phyloP scores from a whole-genome alignment of 2,888 invertebrate genomes.

The Papilio protenor region DNA sequence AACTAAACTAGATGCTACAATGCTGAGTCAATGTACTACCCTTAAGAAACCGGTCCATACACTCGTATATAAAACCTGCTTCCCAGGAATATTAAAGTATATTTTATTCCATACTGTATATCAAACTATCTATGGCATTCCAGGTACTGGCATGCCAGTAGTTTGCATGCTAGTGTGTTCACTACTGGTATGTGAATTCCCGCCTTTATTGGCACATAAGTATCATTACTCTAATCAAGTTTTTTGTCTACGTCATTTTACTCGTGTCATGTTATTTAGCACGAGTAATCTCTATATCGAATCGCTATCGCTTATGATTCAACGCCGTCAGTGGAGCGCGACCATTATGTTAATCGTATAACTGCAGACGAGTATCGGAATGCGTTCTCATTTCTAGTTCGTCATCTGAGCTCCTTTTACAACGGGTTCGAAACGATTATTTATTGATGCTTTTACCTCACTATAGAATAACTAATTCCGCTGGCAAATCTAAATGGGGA shows the following conservation, averaged over 20 bases:
- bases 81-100: background rate
- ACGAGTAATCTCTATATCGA: background rate
- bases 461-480: background rate
- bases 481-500: background rate
- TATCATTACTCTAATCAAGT: no score
- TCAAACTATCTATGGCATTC: background rate
- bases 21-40: background rate
- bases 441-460: conserved; percentile 10
- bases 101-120: background rate
- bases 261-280: background rate
- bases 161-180: no score
- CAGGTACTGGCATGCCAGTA: no score
- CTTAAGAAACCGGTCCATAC: background rate
- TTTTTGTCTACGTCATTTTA: background rate
- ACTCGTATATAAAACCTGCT: background rate
- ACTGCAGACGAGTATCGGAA: conserved; percentile 52
- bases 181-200: no score
- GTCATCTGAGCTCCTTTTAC: conserved; percentile 46
- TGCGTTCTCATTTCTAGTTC: conserved; percentile 53
- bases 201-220: no score
- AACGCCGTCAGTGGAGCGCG: conserved; percentile 42
- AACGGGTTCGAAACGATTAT: conserved; percentile 28
- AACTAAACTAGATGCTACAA: background rate
- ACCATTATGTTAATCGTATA: conserved; percentile 55
- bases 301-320: conserved; percentile 46